Evolutionary conservation across 64 coral and sea anemone species (phyloP).

Genomic region (Orbicella faveolata): DNA sequence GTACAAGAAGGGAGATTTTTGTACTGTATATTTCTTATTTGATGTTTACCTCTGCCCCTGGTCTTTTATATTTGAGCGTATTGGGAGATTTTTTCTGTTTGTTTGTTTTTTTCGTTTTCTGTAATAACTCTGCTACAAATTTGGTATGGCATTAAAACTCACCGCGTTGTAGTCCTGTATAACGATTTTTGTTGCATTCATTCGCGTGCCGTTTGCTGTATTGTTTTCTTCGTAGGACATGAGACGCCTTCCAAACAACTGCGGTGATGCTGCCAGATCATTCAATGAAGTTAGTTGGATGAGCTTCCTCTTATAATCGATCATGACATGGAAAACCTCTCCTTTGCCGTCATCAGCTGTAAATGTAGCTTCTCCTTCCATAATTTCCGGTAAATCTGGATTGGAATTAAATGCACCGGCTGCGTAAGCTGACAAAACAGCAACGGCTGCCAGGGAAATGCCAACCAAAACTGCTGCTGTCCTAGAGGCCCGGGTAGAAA

Average conservation of each 20-base stretch:
- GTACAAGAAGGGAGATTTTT: not conserved
- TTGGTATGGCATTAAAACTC: not conserved
- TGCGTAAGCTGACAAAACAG: not conserved
- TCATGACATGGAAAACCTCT: conserved; percentile 34
- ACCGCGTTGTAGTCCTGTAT: conserved; percentile 58
- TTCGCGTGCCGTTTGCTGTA: conserved; percentile 1
- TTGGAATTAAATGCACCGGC: conserved; percentile 17
- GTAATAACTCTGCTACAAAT: not conserved
- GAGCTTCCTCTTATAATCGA: conserved; percentile 47
- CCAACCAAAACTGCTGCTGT: conserved; percentile 12
- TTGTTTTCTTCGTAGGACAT: conserved; percentile 29
- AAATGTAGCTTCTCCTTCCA: conserved; percentile 59
- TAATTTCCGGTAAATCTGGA: conserved; percentile 49
- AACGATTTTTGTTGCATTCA: conserved; percentile 40
- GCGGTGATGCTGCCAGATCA: not conserved
- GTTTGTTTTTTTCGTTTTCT: not conserved
- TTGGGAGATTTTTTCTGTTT: not conserved
- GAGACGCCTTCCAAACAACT: conserved; percentile 21
- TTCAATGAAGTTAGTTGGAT: conserved; percentile 34
- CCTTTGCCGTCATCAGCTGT: conserved; percentile 26
- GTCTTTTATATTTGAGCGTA: not conserved
- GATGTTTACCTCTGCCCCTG: no score
- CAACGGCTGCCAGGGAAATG: conserved; percentile 4
- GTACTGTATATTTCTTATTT: no score
- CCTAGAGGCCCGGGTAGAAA: not conserved